Conservation (phyloP, 2,888 invertebrate species). For the Urechis unicinctus region DNA sequence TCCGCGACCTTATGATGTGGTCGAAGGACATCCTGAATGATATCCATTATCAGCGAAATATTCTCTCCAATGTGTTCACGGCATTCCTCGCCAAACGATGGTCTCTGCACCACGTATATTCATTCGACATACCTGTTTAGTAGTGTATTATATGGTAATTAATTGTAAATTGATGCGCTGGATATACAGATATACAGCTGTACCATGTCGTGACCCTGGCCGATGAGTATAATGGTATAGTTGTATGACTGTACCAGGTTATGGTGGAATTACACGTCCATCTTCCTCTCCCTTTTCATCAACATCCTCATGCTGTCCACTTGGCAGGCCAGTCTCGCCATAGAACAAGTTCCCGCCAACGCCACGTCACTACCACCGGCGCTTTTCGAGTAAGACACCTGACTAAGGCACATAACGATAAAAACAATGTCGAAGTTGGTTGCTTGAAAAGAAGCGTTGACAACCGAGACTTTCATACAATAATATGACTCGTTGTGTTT, state of each 20-base stretch:
- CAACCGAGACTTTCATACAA: too few species aligned
- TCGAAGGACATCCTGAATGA: conserved; percentile 50
- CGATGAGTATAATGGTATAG: background rate
- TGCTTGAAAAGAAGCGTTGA: too few species aligned
- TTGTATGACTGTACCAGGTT: conserved; percentile 26
- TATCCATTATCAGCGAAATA: conserved; percentile 45
- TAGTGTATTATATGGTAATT: too few species aligned
- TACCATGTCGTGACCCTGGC: too few species aligned
- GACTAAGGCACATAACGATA: background rate
- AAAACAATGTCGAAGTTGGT: background rate
- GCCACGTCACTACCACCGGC: conserved; percentile 27
- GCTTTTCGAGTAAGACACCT: conserved; percentile 15
- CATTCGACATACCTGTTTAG: too few species aligned
- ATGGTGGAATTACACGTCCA: conserved; percentile 43
- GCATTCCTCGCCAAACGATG: conserved; percentile 46
- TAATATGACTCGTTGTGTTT: background rate
- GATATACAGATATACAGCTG: too few species aligned
- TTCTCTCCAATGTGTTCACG: conserved; percentile 42
- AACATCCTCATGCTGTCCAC: conserved; percentile 46
- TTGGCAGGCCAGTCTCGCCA: conserved; percentile 40
- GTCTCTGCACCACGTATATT: too few species aligned
- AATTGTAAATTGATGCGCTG: too few species aligned
- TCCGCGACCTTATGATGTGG: conserved; percentile 50
- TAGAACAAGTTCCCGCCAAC: conserved; percentile 28
- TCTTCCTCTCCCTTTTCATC: conserved; percentile 44